Evolutionary conservation across 2,888 invertebrate species (phyloP).

Genomic region (Andrena marginata): DNA sequence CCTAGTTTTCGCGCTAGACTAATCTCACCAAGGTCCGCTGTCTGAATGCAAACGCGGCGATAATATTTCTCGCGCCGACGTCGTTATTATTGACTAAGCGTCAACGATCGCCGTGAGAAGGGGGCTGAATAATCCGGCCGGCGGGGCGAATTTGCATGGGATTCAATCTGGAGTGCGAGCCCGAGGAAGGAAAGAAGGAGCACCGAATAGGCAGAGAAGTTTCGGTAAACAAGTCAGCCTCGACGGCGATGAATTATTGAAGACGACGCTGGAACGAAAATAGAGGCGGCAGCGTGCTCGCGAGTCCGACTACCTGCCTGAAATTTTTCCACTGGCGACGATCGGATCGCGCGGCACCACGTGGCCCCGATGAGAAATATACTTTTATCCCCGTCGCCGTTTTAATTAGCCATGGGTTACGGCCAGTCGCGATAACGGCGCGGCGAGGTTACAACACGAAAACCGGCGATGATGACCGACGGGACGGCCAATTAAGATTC

Average conservation of each 20-base stretch:
- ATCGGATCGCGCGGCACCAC: not conserved
- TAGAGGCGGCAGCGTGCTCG: conserved; percentile 17
- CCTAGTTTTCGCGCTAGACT: too few relatives aligned
- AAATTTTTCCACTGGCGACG: conserved; percentile 54
- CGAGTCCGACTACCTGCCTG: conserved; percentile 27
- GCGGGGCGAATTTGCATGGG: not conserved
- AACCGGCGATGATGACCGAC: conserved; percentile 61
- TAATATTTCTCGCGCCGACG: not conserved
- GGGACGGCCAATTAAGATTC: conserved; percentile 64
- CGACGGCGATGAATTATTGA: conserved; percentile 45
- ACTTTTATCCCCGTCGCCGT: conserved; percentile 45
- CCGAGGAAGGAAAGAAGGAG: not conserved
- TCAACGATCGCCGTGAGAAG: not conserved
- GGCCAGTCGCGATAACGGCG: conserved; percentile 57
- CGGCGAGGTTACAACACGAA: conserved; percentile 63
- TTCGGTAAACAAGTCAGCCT: conserved; percentile 39
- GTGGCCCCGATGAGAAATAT: conserved; percentile 22
- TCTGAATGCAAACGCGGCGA: not conserved
- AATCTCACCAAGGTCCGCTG: too few relatives aligned
- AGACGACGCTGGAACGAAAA: conserved; percentile 40
- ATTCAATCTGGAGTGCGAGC: not conserved
- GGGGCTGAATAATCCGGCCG: conserved; percentile 2
- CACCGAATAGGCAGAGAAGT: not conserved
- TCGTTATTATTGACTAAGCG: not conserved
- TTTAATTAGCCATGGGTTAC: conserved; percentile 73